Conservation (phyloP, 1,140 invertebrate species). For the Drosophila pallidifrons region DNA sequence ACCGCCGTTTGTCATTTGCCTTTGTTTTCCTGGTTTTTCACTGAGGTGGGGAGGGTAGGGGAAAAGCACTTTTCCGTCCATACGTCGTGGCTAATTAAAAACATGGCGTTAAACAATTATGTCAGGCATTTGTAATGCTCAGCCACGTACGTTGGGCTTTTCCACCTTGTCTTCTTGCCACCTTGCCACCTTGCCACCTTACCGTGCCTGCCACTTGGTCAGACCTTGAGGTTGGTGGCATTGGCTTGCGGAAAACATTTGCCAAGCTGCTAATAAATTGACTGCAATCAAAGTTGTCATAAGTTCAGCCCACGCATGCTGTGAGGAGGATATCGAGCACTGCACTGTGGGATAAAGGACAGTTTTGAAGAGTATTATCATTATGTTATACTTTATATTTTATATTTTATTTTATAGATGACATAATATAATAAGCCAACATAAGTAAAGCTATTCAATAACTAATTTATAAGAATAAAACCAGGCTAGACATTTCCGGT, state of each 20-base stretch:
- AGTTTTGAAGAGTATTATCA: too few species aligned
- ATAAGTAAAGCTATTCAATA: too few species aligned
- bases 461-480: too few species aligned
- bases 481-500: too few species aligned
- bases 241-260: conserved; percentile 47
- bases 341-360: too few species aligned
- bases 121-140: conserved; percentile 67
- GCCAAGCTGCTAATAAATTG: conserved; percentile 74
- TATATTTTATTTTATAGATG: too few species aligned
- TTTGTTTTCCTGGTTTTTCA: conserved; percentile 42
- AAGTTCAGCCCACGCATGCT: conserved; percentile 63
- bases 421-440: too few species aligned
- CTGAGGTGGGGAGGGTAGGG: conserved; percentile 4
- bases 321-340: conserved; percentile 21
- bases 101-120: conserved; percentile 78
- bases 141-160: conserved; percentile 18
- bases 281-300: conserved; percentile 81
- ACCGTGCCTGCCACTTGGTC: conserved; percentile 18
- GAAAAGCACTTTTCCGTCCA: conserved; percentile 39
- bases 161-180: neutral
- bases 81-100: conserved; percentile 73
- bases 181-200: neutral
- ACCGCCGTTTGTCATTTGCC: conserved; percentile 36
- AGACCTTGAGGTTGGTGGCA: conserved; percentile 41
- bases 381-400: too few species aligned